Evolutionary conservation across 2,888 invertebrate species (phyloP), one percentile per base, ranked within the genome.

Genomic region (Cheiracanthium punctorium): DNA sequence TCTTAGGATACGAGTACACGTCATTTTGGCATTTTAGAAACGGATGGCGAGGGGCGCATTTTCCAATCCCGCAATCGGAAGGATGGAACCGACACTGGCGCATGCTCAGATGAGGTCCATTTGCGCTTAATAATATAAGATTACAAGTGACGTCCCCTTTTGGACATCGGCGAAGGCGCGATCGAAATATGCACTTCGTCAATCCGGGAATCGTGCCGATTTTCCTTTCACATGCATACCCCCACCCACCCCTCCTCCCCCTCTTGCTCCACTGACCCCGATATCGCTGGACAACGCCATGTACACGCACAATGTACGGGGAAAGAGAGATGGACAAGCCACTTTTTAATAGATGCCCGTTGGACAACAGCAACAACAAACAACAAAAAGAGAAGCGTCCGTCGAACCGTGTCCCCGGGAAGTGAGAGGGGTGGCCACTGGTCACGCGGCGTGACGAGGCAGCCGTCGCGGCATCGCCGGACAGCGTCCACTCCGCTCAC

Each of bases 331-430:
- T 64, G 24, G 20, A 24, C n/a, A 64, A 72, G 74, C 67, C 10
- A 70, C 75, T 69, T 76, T 76, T 71, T 72, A 76, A 76, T 65
- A 64, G n/a, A 41, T 30, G 76, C 77, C 76, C 29, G 28, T 69
- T 82, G 75, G 82, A 64, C 32, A 14, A 48, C n/a, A 8, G 10
- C 33, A 20, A 52, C 14, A 33, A 33, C 17, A 37, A 70, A 14
- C 28, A 41, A 28, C 76, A 30, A 76, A 76, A 52, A 12, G 30
- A 69, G 32, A 30, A 52, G 24, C 71, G 85, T 76, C 70, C 85
- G 85, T 85, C 80, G 80, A 85, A 79, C 85, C 85, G 74, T 85
- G 17, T 58, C 72, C 81, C 86, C 86, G 52, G 86, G 86, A 87
- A 76, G 71, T 10, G 80, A 70, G 79, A 74, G 79, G 79, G 70